phyloP scores from a whole-genome alignment of 1,140 invertebrate genomes.

The Nilaparvata lugens region DNA sequence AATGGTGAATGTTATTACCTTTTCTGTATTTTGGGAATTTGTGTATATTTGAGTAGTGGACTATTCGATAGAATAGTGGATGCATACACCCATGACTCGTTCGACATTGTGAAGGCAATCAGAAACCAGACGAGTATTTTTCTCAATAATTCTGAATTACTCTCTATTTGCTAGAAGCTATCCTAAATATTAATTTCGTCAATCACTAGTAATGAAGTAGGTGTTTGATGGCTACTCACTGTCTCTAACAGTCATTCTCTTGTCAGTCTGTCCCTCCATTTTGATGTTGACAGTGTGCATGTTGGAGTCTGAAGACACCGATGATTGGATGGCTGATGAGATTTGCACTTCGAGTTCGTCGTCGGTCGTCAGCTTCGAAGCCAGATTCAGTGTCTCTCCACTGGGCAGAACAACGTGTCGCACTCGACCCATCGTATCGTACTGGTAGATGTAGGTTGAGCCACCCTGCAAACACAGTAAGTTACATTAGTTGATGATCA shows the following conservation, averaged over 20 bases:
- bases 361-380: conserved; percentile 59
- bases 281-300: conserved; percentile 23
- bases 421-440: conserved; percentile 76
- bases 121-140: too few relatives aligned
- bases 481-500: conserved; percentile 5
- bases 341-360: conserved; percentile 66
- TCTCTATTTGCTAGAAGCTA: too few relatives aligned
- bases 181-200: too few relatives aligned
- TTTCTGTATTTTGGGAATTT: too few relatives aligned
- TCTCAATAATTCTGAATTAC: too few relatives aligned
- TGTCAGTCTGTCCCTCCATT: conserved; percentile 30
- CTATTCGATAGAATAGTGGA: too few relatives aligned
- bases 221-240: conserved; percentile 25
- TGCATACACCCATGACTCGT: too few relatives aligned
- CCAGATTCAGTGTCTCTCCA: conserved; percentile 74
- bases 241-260: conserved; percentile 29
- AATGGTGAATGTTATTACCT: too few relatives aligned
- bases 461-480: conserved; percentile 50
- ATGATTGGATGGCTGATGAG: conserved; percentile 28
- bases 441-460: conserved; percentile 83
- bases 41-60: too few relatives aligned
- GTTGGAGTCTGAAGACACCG: conserved; percentile 22
- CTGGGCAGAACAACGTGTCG: conserved; percentile 78
- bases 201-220: too few relatives aligned
- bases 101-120: too few relatives aligned